Conservation (phyloP, 2,888 invertebrate species). For the Torymus auratus region DNA sequence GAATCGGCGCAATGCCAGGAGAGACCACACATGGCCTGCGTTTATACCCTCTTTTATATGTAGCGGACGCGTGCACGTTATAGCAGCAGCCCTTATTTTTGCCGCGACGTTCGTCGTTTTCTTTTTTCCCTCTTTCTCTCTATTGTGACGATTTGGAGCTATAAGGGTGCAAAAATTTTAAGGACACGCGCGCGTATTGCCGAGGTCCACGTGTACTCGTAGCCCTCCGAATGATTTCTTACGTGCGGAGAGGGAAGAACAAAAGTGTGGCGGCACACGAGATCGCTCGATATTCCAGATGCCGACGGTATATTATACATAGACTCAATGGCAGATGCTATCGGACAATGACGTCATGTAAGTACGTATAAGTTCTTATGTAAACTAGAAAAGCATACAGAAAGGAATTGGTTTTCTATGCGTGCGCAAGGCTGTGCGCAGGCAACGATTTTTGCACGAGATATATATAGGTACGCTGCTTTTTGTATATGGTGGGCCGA, state of each 20-base stretch:
- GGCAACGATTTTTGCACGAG: too few species aligned
- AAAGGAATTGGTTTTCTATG: too few species aligned
- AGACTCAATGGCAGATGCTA: neutral
- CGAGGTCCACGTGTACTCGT: too few species aligned
- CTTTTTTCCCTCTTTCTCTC: neutral
- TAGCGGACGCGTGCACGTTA: neutral
- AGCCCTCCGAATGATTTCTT: neutral
- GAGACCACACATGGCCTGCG: slow-evolving; percentile 22
- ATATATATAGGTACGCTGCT: too few species aligned
- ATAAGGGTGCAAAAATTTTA: slow-evolving; percentile 13
- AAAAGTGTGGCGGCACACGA: neutral
- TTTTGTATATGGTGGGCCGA: too few species aligned
- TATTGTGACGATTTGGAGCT: neutral
- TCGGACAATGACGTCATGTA: neutral
- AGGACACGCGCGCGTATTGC: neutral
- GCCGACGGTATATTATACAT: neutral
- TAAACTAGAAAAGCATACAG: neutral
- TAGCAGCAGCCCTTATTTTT: neutral
- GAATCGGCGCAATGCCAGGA: neutral
- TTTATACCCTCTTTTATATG: neutral
- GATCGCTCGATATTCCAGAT: slow-evolving; percentile 27
- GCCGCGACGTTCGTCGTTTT: neutral
- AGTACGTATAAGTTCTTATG: neutral
- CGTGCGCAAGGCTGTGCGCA: too few species aligned
- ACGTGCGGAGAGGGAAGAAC: neutral